A percentile compares a stretch with the other conserved stretches of the same genome.
Evolutionary conservation across 2,888 invertebrate species (phyloP).

Genomic region (Tricholauxania praeusta): DNA sequence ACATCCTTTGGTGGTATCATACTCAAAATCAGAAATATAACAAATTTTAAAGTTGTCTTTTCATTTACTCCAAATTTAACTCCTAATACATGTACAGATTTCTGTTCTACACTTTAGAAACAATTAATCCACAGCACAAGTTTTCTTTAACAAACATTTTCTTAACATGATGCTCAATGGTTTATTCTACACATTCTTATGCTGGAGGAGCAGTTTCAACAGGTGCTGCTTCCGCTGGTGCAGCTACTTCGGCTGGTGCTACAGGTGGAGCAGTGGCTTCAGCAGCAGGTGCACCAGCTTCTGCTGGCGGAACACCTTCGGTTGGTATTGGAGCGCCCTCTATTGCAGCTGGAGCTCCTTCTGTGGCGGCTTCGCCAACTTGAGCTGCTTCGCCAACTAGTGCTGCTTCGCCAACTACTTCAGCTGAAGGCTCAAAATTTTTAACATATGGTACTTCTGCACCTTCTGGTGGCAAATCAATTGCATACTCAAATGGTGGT

Average conservation of each 20-base stretch:
- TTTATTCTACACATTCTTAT: conserved; percentile 41
- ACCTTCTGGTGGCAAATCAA: conserved; percentile 68
- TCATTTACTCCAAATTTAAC: no score
- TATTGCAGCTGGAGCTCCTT: conserved; percentile 47
- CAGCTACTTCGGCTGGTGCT: conserved; percentile 48
- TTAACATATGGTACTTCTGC: conserved; percentile 68
- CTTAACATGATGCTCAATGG: neutral
- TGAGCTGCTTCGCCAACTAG: conserved; percentile 56
- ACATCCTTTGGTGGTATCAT: no score
- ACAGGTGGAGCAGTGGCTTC: conserved; percentile 47
- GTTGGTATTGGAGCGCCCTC: conserved; percentile 49
- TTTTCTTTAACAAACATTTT: no score
- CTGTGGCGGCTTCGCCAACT: conserved; percentile 47
- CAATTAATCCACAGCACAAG: no score
- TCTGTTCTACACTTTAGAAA: no score
- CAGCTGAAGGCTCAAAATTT: conserved; percentile 61
- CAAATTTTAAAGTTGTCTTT: no score
- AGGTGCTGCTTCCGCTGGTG: conserved; percentile 42
- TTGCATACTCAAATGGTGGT: conserved; percentile 67
- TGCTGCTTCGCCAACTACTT: conserved; percentile 54
- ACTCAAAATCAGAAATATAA: no score
- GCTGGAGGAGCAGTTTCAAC: conserved; percentile 45
- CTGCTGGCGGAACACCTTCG: conserved; percentile 47
- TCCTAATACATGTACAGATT: no score
- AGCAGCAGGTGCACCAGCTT: conserved; percentile 50